phyloP scores from a whole-genome alignment of 2,888 invertebrate genomes.

The Xylophagus ater region DNA sequence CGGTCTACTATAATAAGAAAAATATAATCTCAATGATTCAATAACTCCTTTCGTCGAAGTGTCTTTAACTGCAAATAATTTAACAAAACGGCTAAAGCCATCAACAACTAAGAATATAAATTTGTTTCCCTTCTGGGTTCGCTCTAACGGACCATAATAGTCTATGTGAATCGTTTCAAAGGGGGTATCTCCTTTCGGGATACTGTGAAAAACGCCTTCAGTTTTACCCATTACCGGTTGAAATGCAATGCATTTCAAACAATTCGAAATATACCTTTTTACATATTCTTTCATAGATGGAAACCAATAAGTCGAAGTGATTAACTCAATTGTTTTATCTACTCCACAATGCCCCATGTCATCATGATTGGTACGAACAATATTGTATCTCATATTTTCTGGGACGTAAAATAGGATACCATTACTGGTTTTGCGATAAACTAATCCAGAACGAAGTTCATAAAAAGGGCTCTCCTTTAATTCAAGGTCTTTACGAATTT shows the following conservation, averaged over 20 bases:
- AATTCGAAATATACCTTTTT: no score
- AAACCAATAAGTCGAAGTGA: conserved; percentile 23
- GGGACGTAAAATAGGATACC: no score
- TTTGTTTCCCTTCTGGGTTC: background rate
- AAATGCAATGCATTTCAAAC: no score
- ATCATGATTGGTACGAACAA: conserved; percentile 19
- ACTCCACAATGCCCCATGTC: conserved; percentile 22
- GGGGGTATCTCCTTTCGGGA: background rate
- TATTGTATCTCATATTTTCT: conserved; percentile 7
- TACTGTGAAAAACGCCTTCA: background rate
- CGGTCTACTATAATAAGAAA: conserved; percentile 17
- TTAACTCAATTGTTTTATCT: conserved; percentile 18
- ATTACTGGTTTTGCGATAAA: background rate
- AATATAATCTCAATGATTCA: conserved; percentile 9
- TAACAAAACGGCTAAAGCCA: background rate
- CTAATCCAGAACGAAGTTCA: background rate
- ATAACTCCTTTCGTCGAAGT: background rate
- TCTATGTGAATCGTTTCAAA: background rate
- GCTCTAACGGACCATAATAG: background rate
- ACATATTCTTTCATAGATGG: no score
- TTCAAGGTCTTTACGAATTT: no score
- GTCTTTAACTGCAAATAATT: background rate
- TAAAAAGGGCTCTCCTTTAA: conserved; percentile 1
- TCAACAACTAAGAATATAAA: background rate
- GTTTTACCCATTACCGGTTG: no score